phyloP scores from a whole-genome alignment of 2,888 invertebrate genomes.

The Allacma fusca region DNA sequence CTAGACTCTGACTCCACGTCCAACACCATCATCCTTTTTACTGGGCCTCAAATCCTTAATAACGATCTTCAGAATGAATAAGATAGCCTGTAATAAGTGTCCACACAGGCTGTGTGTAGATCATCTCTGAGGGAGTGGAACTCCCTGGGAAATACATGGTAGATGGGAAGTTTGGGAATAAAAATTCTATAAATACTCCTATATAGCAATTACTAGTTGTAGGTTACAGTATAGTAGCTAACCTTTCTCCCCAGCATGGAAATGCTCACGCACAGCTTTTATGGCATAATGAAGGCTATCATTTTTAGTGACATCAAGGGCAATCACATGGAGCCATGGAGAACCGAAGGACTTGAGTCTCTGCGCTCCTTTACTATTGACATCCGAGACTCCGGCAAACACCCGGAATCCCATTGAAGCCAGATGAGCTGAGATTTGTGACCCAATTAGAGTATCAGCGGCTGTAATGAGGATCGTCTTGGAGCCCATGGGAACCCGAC shows the following conservation, averaged over 20 bases:
- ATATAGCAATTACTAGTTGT: no score
- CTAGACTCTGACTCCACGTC: background rate
- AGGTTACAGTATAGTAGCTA: no score
- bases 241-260: slow-evolving; percentile 60
- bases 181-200: no score
- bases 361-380: slow-evolving; percentile 51
- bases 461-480: slow-evolving; percentile 59
- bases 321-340: slow-evolving; percentile 59
- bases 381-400: slow-evolving; percentile 58
- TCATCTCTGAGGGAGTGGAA: no score
- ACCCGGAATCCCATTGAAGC: slow-evolving; percentile 56
- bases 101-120: no score
- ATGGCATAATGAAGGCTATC: slow-evolving; percentile 56
- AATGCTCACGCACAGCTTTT: slow-evolving; percentile 56
- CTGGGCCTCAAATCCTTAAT: no score
- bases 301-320: slow-evolving; percentile 57
- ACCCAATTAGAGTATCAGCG: slow-evolving; percentile 56
- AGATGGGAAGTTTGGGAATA: no score
- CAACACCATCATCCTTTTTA: no score
- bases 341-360: slow-evolving; percentile 54
- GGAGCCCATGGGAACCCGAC: slow-evolving; percentile 54
- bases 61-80: no score
- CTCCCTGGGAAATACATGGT: no score
- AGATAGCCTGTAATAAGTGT: no score
- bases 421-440: slow-evolving; percentile 57